Base-by-base conservation (phyloP, 2,888 invertebrate genomes). In the Epicampocera succincta region DNA sequence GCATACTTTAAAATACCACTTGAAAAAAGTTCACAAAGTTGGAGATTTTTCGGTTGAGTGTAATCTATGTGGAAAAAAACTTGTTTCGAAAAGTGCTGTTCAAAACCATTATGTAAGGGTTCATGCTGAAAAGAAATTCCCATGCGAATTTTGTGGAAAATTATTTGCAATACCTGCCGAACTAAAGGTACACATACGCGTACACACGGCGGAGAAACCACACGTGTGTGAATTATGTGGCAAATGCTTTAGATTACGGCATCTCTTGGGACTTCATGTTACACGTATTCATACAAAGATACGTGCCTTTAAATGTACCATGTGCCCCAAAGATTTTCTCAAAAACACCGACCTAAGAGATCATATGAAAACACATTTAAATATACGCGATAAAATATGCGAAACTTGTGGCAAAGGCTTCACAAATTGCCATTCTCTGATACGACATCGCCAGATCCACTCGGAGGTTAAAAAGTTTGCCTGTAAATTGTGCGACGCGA, bases 331-430 rank as follows among this genome's bases (percentile, higher is more conserved):
- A 66, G 89, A 89, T 48, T 89, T 89, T 68, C 17, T 86, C 0
- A 87, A 86, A 40, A 87, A 87, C 15, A 85, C 86, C 1, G 82
- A 89, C 77, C 72, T 89, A 11, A 84, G 85, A 5, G 89, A 89
- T 60, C 89, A 89, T 50, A 87, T 89, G 17, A 89, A 89, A 63
- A 84, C 87, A 0, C 89, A 89, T 71, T 79, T 89, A 12, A 89
- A 89, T 65, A 89, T 89, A 65, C 86, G 89, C 2, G 89, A 89
- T 78, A 89, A 89, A 65, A 88, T 89, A 13, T 89, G 89, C 71
- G 74, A 83, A 52, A 87, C 87, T 0, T 89, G 89, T 25, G 89
- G 89, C 11, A 89, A 89, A 63, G 89, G 88, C 3, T 89, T 89
- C 54, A 86, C 87, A 13, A 89, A 87, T 56, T 85, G 87, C 9